Conservation (phyloP, 2,888 invertebrate species). For the Rhamphomyia laevipes region DNA sequence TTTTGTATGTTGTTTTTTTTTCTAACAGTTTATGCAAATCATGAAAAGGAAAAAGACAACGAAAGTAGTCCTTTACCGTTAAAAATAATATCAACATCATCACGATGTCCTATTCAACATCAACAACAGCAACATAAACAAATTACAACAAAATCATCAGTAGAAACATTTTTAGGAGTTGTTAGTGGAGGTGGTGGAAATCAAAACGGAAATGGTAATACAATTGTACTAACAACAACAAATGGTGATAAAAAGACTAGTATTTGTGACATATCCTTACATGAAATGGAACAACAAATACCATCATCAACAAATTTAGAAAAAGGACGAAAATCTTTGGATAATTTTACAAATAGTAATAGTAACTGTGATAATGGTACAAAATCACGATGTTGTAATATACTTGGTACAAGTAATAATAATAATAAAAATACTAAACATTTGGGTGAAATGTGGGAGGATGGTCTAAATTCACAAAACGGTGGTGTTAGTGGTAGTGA, state of each 20-base stretch:
- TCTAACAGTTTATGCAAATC: constrained; percentile 34
- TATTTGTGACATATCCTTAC: constrained; percentile 9
- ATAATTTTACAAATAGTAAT: constrained; percentile 4
- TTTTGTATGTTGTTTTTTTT: constrained; percentile 3
- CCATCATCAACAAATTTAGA: not conserved
- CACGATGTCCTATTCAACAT: constrained; percentile 28
- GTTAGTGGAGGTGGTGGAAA: not conserved
- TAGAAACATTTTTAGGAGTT: constrained; percentile 11
- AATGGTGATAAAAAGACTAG: not conserved
- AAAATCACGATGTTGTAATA: constrained; percentile 29
- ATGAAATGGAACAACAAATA: constrained; percentile 7
- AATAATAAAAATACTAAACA: constrained; percentile 9
- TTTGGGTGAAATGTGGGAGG: constrained; percentile 2
- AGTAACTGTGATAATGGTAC: constrained; percentile 10
- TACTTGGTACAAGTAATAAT: constrained; percentile 21
- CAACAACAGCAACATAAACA: not conserved
- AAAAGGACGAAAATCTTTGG: not conserved
- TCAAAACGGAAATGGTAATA: constrained; percentile 1
- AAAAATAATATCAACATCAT: constrained; percentile 34
- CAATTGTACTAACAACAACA: not conserved
- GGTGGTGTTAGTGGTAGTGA: constrained; percentile 1
- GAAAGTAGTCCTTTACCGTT: constrained; percentile 31
- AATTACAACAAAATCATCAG: constrained; percentile 4
- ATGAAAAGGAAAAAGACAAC: constrained; percentile 35
- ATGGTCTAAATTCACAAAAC: not conserved